Conservation (phyloP, 2,888 invertebrate genomes). For the Hemistola chrysoprasaria region DNA sequence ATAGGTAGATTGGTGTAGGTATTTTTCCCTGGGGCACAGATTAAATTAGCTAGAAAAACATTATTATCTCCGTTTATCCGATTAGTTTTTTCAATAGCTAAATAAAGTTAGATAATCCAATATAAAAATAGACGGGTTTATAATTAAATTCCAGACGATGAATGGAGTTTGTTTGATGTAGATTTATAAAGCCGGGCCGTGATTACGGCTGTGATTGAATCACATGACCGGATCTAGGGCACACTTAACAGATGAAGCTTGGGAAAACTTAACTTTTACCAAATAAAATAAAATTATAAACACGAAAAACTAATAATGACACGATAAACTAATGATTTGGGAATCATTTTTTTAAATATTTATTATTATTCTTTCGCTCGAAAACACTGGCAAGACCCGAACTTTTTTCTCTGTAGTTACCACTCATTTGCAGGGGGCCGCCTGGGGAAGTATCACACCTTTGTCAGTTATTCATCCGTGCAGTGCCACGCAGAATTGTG, state of each 20-base stretch:
- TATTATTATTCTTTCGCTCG: too few relatives aligned
- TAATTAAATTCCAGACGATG: constrained; percentile 25
- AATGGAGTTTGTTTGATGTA: constrained; percentile 24
- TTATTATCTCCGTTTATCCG: constrained; percentile 7
- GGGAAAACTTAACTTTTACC: constrained; percentile 13
- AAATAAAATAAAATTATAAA: constrained; percentile 14
- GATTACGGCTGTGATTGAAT: constrained; percentile 20
- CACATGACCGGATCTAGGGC: constrained; percentile 13
- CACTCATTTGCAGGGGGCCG: too few relatives aligned
- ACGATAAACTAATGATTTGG: too few relatives aligned
- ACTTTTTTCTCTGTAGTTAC: too few relatives aligned
- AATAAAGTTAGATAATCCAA: constrained; percentile 10
- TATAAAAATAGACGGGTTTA: constrained; percentile 5
- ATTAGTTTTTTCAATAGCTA: constrained; percentile 1
- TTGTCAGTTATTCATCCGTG: too few relatives aligned
- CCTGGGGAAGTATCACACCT: too few relatives aligned
- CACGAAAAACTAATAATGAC: too few relatives aligned
- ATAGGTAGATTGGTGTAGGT: not conserved
- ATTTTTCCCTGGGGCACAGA: not conserved
- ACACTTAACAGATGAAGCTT: constrained; percentile 26
- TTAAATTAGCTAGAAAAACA: constrained; percentile 4
- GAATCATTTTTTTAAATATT: too few relatives aligned
- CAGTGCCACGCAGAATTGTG: too few relatives aligned
- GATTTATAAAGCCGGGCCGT: constrained; percentile 18
- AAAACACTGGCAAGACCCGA: too few relatives aligned